Percentiles rank a stretch among this genome's conserved stretches.
phyloP scores from a whole-genome alignment of 2,113 vertebrate species.

The Laticauda laticaudata region DNA sequence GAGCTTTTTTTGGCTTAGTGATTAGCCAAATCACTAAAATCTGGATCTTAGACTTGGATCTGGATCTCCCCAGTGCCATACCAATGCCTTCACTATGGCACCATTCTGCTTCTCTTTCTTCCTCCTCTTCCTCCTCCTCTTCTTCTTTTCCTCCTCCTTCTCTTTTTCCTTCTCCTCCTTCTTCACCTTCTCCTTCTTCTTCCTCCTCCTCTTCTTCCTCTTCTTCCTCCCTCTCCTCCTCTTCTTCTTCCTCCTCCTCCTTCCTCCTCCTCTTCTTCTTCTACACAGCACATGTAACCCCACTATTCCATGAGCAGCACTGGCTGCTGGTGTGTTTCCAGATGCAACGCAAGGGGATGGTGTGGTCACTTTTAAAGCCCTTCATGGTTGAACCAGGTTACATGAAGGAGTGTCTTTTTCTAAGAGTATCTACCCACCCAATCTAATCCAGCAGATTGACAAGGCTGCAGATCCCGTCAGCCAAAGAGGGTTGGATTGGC shows the following conservation, averaged over 20 bases:
- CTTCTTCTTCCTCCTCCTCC: rapidly evolving
- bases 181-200: too few relatives aligned
- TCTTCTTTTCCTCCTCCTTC: too few relatives aligned
- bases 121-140: rapidly evolving
- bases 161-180: too few relatives aligned
- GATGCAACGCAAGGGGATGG: neutral
- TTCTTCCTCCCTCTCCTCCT: rapidly evolving
- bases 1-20: neutral
- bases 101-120: rapidly evolving
- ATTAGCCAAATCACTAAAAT: too few relatives aligned
- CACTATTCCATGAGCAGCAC: neutral
- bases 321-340: neutral
- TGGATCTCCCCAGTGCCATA: neutral
- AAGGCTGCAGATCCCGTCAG: neutral
- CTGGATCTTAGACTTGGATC: neutral
- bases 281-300: neutral
- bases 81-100: neutral
- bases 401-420: neutral
- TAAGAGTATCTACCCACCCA: neutral
- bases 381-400: neutral
- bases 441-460: neutral
- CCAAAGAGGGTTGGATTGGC: neutral
- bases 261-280: too few relatives aligned
- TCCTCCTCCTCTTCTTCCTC: rapidly evolving
- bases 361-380: neutral